A percentile compares a stretch with the other conserved stretches of the same genome.
Conservation (phyloP, 2,888 invertebrate genomes). For the Uloborus plumipes region DNA sequence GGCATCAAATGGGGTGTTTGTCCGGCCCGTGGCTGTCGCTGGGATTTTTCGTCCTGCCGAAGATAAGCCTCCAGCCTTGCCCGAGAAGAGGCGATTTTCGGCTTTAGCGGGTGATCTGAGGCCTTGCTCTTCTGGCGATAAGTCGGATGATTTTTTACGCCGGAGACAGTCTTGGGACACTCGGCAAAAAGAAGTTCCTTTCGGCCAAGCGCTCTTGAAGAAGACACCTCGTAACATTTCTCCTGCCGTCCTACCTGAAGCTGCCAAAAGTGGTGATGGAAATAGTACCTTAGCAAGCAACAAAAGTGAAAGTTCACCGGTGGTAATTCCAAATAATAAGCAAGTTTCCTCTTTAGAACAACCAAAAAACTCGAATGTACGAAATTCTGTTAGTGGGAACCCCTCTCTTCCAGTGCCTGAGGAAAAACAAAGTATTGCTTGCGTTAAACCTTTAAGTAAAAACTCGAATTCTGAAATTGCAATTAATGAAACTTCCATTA, state of each 20-base stretch:
- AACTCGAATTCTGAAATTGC: background rate
- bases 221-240: constrained; percentile 34
- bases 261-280: constrained; percentile 10
- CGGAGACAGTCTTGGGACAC: constrained; percentile 47
- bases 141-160: constrained; percentile 33
- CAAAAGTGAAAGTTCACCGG: too few relatives aligned
- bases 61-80: constrained; percentile 43
- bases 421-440: too few relatives aligned
- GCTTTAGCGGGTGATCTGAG: constrained; percentile 40
- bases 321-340: too few relatives aligned
- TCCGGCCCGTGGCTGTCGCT: constrained; percentile 55
- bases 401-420: too few relatives aligned
- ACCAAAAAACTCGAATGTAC: too few relatives aligned
- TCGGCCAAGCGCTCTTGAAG: constrained; percentile 37
- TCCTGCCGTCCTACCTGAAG: background rate
- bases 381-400: too few relatives aligned
- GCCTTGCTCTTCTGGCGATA: constrained; percentile 23
- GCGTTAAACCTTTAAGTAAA: background rate
- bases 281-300: too few relatives aligned
- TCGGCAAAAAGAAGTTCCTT: constrained; percentile 31
- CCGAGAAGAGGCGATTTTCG: constrained; percentile 51
- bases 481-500: background rate
- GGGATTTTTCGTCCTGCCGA: constrained; percentile 43
- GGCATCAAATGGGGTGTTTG: constrained; percentile 41
- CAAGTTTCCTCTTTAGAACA: too few relatives aligned